These are phyloP conservation scores for Nycticryphes semicollaris DNA, from an alignment of 2,113 vertebrate species.

Conservation along the genomic window DNA sequence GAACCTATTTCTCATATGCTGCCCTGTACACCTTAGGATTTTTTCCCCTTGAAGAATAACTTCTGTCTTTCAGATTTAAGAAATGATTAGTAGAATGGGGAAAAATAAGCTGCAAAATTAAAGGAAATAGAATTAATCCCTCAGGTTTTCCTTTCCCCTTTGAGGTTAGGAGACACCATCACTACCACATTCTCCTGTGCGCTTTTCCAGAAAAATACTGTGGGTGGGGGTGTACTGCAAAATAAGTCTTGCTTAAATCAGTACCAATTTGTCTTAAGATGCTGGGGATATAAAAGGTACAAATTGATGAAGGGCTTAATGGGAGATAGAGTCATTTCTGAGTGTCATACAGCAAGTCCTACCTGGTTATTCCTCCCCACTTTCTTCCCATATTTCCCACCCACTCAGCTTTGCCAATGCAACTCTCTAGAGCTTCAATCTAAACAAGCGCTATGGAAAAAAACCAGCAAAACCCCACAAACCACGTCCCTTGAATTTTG, in stretches of 20 bases:
- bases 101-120: background rate
- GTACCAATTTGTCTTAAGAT: background rate
- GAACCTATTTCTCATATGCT: background rate
- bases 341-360: background rate
- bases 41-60: background rate
- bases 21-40: background rate
- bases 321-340: fast-evolving
- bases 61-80: background rate
- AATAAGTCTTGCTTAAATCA: background rate
- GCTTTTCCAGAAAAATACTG: background rate
- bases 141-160: background rate
- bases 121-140: fast-evolving
- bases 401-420: background rate
- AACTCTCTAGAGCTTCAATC: background rate
- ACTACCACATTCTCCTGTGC: background rate
- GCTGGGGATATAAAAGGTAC: background rate
- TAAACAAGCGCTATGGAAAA: background rate
- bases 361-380: background rate
- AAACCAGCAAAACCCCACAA: fast-evolving
- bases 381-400: background rate
- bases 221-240: background rate
- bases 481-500: background rate
- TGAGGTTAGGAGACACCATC: background rate
- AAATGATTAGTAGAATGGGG: background rate
- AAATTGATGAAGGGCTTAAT: background rate